phyloP scores from a whole-genome alignment of 2,888 invertebrate genomes.

The Acrobasis suavella region DNA sequence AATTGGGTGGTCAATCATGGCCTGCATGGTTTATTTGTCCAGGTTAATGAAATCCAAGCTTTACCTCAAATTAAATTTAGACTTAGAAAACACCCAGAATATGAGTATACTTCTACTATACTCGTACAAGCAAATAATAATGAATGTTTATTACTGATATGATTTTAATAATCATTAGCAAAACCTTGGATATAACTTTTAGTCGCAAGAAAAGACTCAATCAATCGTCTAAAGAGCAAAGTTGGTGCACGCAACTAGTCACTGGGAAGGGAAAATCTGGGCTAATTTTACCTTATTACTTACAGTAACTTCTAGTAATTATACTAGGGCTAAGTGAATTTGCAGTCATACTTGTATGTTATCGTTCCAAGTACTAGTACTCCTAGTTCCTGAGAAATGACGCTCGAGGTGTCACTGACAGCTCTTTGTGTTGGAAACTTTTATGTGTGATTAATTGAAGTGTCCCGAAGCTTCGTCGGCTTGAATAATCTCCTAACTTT shows the following conservation, averaged over 20 bases:
- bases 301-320: background rate
- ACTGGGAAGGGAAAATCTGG: too few relatives aligned
- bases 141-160: too few relatives aligned
- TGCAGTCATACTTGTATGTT: background rate
- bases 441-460: slow-evolving; percentile 18
- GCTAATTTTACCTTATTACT: too few relatives aligned
- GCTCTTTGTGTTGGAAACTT: slow-evolving; percentile 10
- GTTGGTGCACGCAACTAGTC: too few relatives aligned
- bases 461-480: background rate
- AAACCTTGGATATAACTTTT: too few relatives aligned
- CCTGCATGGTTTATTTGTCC: slow-evolving; percentile 7
- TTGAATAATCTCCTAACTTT: slow-evolving; percentile 11
- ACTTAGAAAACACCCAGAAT: too few relatives aligned
- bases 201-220: too few relatives aligned
- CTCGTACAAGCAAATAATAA: too few relatives aligned
- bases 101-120: too few relatives aligned
- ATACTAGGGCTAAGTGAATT: background rate
- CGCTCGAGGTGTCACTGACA: slow-evolving; percentile 1
- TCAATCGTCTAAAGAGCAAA: too few relatives aligned
- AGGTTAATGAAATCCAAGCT: background rate
- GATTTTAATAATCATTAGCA: too few relatives aligned
- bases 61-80: background rate
- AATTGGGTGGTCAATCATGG: slow-evolving; percentile 25
- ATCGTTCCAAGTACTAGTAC: slow-evolving; percentile 4
- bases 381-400: slow-evolving; percentile 10